Conservation (phyloP, 2,113 vertebrate species). For the Gavia stellata region DNA sequence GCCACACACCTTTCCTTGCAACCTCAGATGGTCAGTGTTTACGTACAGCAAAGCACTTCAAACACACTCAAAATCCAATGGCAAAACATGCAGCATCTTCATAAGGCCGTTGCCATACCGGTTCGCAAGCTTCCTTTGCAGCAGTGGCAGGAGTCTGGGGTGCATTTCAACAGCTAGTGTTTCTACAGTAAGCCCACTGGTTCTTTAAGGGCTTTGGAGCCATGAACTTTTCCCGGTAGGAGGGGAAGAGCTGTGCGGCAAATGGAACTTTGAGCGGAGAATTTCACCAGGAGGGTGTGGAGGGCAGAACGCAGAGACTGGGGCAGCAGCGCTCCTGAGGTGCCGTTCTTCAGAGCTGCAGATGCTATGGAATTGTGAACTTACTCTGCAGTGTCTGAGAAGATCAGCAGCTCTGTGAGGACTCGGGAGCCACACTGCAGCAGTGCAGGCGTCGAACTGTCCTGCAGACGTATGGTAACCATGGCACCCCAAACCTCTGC, state of each 20-base stretch:
- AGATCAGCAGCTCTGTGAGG: background rate
- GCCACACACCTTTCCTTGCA: background rate
- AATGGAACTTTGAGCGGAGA: background rate
- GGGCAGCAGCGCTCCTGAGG: background rate
- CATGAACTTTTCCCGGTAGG: background rate
- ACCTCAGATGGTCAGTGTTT: background rate
- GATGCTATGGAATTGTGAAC: background rate
- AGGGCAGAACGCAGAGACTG: background rate
- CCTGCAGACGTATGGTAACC: background rate
- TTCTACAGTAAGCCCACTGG: background rate
- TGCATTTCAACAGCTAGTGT: background rate
- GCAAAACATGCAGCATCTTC: background rate
- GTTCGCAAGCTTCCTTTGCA: background rate
- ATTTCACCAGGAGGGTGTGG: background rate
- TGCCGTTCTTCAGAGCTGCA: rapidly evolving
- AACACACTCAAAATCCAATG: background rate
- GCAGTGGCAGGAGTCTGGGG: background rate
- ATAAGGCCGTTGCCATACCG: background rate
- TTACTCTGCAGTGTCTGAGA: background rate
- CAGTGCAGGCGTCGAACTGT: background rate
- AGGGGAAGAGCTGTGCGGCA: background rate
- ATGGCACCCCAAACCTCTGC: conserved; percentile 10
- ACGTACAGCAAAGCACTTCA: background rate
- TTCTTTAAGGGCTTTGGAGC: background rate
- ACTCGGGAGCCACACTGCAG: background rate